Evolutionary conservation across 2,888 invertebrate species (phyloP), one percentile per base, ranked within the genome.

Genomic region (Gortyna flavago): DNA sequence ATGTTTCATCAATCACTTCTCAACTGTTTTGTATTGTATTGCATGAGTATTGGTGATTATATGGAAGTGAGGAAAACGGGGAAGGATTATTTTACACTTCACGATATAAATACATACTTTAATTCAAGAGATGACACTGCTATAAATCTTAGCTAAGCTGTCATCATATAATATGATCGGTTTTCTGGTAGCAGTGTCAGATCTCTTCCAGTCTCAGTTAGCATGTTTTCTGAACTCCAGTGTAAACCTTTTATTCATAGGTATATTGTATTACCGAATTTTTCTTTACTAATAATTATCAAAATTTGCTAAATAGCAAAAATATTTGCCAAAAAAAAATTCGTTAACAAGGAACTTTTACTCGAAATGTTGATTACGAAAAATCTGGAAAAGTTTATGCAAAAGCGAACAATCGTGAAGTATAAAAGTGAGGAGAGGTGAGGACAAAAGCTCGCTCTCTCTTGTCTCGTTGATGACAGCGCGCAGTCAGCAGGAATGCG

Each of bases 401-500:
- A 48, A 54, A 29, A 73, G 67, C 13, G n/a, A 69, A 51, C 41
- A 68, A 81, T 81, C 84, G 81, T 90, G 87, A 86, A 85, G 76
- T 77, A 73, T 78, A 84, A 79, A 79, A 74, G 59, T 65, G 13
- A 48, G 71, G 81, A 68, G 8, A 35, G 83, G 65, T 38, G 54
- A 51, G 84, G 81, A 79, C 69, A 59, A 62, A 83, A 78, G 76
- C 80, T 54, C 78, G 51, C 25, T 71, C n/a, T 69, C 75, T 51
- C 62, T 77, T 44, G 76, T 72, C 59, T 77, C 68, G 77, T 64
- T 7, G 77, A 21, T 25, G 80, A 8, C 35, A 69, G 41, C 59
- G 41, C 79, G 85, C 84, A 89, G 91, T 93, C 95, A 93, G 93
- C 95, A 94, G 91, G 89, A 87, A 90, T 90, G 93, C 79, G 92